Conservation (phyloP, 2,797 vertebrate genomes). For the Lacerta viridis region DNA sequence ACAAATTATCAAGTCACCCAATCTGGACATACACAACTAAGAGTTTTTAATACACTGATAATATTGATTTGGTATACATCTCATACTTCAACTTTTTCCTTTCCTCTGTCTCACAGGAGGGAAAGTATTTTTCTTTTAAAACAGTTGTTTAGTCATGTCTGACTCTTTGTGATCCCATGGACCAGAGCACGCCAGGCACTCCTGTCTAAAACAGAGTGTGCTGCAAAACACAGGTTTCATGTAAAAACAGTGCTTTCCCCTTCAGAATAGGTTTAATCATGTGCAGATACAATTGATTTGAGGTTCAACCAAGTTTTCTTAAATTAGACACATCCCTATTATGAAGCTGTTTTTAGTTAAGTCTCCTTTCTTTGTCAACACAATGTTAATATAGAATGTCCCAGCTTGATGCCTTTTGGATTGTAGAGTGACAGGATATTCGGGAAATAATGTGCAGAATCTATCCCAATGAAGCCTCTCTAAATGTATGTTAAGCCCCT, state of each 20-base stretch:
- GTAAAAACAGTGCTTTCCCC: neutral
- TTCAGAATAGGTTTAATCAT: neutral
- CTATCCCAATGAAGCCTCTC: neutral
- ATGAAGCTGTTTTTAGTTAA: neutral
- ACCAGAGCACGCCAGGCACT: no score
- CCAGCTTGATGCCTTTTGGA: neutral
- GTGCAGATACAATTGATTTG: neutral
- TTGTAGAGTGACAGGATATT: neutral
- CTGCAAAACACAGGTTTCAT: neutral
- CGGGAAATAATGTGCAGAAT: neutral
- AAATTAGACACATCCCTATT: neutral
- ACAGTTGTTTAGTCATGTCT: no score
- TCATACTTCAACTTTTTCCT: no score
- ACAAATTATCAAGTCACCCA: neutral
- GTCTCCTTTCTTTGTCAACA: neutral
- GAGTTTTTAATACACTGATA: neutral
- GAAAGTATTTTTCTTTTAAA: no score
- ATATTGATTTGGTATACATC: neutral
- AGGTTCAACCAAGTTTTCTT: neutral
- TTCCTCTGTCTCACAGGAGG: no score
- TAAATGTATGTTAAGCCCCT: neutral
- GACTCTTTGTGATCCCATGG: no score
- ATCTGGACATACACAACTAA: neutral
- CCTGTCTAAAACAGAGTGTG: no score
- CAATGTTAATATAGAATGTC: neutral